Base-by-base conservation (phyloP, 2,888 invertebrate species). In the Tachina lurida region DNA sequence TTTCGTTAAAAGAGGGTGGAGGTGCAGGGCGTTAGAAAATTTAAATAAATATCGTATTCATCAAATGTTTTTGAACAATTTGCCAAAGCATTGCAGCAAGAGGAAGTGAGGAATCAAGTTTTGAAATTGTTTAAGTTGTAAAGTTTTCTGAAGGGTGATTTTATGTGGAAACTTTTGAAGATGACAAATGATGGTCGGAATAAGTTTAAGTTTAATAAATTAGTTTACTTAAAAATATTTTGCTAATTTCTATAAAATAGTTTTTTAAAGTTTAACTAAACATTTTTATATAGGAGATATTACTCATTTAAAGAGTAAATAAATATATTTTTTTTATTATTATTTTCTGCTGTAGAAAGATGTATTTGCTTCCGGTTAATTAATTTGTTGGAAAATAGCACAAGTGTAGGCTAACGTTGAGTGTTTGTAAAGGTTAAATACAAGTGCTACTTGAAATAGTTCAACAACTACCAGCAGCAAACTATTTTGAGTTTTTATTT, bases 41-140 rank as follows among this genome's bases (percentile, higher is more conserved):
- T 39, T 17, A 10, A 56, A 47, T 76, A 65, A 65, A 56, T 67
- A 45, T 52, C 49, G 41, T 22, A 49, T 49, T 68, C 58, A 67
- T 74, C 47, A 81, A 81, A 67, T 68, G 52, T 68, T 41, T 79
- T 56, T 56, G 65, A 71, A 79, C 63, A 79, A 71, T 71, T 80
- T 80, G 49, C 58, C n/a, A 67, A 79, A 67, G 49, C 74, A 43
- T 1, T 12, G 52, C 10, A 43, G 43, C 0, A 4, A 15, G 43
- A 41, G 13, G 19, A 56, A 56, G 39, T 65, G 45, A 9, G 43
- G 22, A 56, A 65, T 31, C 12, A 17, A 63, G 43, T 43, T 54
- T 65, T 13, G 1, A 49, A 68, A 58, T 49, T 47, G 47, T 58
- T 76, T 22, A 62, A 15, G 10, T 58, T 67, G 13, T 13, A 65